Base-by-base conservation (phyloP, 2,113 vertebrate genomes). In the Hystrix cristata region DNA sequence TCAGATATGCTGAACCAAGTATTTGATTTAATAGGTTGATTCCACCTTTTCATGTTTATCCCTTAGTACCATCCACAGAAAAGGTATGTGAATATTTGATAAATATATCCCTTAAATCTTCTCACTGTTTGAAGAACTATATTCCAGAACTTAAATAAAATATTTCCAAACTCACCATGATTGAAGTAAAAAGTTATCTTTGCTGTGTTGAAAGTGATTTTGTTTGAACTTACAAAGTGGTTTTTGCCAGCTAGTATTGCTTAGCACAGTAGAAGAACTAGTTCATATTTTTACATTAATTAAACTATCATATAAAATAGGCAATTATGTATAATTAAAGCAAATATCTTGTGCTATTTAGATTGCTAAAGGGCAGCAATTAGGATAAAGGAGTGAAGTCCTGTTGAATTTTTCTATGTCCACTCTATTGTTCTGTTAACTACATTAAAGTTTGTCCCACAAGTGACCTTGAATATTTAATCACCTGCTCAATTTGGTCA, bases 391-490 rank as follows among this genome's bases (percentile, higher is more conserved):
- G 29, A 93, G 60, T 96, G 69, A 84, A 95, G 76, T 72, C 23
- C 34, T 85, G 48, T 57, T 72, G 25, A 27, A 31, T 53, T 60
- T 48, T 34, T 43, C 10, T 71, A 65, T 79, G 1, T 82, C 84
- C 81, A 71, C 14, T 25, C 38, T 23, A 51, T 90, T 84, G 74
- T 93, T 91, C 31, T 25, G 25, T n/a, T 31, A 97, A 89, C 31
- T 83, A 65, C 27, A 87, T 87, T 95, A 38, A 91, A 89, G 67
- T 81, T 87, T 90, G 86, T 92, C 59, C 57, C 74, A 67, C 62
- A 67, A 81, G 79, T 81, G 81, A 97, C 83, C 83, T 90, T 92
- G 84, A 85, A 65, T 97, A 95, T 97, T 96, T 96, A 96, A 85
- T 80, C 84, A 97, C 91, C 86, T 98, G 95, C 79, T 97, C 64